Evolutionary conservation across 2,797 vertebrate species (phyloP), one percentile per base, ranked within the genome.

Genomic region (Nannoperca obscura): DNA sequence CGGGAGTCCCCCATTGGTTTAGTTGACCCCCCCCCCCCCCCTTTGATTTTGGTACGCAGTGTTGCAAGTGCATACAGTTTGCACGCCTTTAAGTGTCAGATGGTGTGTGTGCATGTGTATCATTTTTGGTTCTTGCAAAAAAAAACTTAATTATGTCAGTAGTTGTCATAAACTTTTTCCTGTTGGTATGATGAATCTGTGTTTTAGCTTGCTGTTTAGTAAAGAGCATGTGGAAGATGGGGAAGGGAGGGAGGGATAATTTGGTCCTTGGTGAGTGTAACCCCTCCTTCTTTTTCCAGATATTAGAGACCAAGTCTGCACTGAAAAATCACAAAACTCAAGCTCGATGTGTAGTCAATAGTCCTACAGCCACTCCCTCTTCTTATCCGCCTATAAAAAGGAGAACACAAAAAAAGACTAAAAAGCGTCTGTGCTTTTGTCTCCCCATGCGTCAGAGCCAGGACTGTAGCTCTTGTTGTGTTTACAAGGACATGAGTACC

Each of bases 281-380:
- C 58, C 70, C 82, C 82, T 76, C 78, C 81, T 72, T 86, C 71
- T 83, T 79, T 87, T 86, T 88, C 66, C 84, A 88, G 72, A 89
- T 78, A 71, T 82, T 86, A 91, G 91, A 93, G 92, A 94, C 93
- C 92, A 94, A 94, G 93, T 92, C 91, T 95, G 93, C 93, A 94
- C 94, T 95, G 92, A 94, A 90, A 88, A 86, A 79, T 86, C 86
- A 89, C 87, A 81, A 78, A 94, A 88, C 65, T 88, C 83, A 88
- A 93, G 86, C 88, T 89, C 32, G 69, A 90, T 91, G 89, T 93
- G 70, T 93, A 86, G 91, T 91, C 81, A 13, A 70, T 91, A 92
- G 89, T 90, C 87, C 82, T 79, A 88, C 82, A 86, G 75, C 75
- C 83, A 90, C 90, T 74, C 81, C 87, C 86, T 76, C 74, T 83